A percentile compares a stretch with the other conserved stretches of the same genome.
Evolutionary conservation across 2,113 vertebrate genomes (phyloP).

Genomic region (Suncus etruscus): DNA sequence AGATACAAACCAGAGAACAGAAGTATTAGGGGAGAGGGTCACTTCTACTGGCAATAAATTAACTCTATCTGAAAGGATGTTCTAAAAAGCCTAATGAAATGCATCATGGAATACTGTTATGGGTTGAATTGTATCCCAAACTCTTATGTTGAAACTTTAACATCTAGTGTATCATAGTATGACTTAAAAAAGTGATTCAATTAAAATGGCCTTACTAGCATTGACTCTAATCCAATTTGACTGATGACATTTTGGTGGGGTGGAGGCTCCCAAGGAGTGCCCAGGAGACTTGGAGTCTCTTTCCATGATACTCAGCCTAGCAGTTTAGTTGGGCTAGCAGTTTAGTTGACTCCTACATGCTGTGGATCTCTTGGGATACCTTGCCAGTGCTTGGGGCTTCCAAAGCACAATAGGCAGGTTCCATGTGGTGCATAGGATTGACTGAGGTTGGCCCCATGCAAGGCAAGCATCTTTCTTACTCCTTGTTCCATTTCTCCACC

Average conservation of each 20-base stretch:
- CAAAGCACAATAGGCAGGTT: too few relatives aligned
- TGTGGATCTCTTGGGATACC: too few relatives aligned
- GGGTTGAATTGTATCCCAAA: neutral
- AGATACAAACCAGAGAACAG: neutral
- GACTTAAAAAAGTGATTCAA: neutral
- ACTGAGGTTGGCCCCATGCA: too few relatives aligned
- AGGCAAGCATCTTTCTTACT: too few relatives aligned
- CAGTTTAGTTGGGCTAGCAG: too few relatives aligned
- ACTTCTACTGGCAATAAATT: neutral
- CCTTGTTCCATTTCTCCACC: too few relatives aligned
- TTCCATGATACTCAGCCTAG: too few relatives aligned
- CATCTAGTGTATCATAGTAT: neutral
- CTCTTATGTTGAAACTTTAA: neutral
- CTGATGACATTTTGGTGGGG: neutral
- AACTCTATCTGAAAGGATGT: neutral
- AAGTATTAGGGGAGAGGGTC: neutral
- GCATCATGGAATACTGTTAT: neutral
- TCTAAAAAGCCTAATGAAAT: neutral
- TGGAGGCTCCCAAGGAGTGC: neutral
- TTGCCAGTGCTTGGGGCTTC: too few relatives aligned
- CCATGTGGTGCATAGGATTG: too few relatives aligned
- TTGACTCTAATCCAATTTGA: neutral
- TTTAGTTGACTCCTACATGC: too few relatives aligned
- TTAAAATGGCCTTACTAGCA: neutral
- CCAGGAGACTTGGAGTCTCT: too few relatives aligned